Evolutionary conservation across 2,113 vertebrate species (phyloP).

Genomic region (Cariama cristata): DNA sequence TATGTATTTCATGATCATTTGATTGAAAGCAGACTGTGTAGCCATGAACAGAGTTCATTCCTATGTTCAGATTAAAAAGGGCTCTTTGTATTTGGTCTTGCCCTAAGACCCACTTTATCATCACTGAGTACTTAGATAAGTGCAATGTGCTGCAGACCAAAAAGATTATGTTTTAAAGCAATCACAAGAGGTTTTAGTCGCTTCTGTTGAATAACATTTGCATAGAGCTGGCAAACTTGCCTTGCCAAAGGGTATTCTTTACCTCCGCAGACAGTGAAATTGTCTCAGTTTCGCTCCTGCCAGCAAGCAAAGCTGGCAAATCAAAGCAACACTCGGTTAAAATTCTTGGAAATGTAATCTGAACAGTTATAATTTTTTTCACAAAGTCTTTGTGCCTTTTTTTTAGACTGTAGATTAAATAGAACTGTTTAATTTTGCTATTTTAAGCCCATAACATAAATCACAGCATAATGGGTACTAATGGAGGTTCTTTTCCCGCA

Average conservation of each 20-base stretch:
- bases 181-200: slow-evolving; percentile 34
- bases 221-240: slow-evolving; percentile 23
- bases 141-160: slow-evolving; percentile 73
- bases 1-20: neutral
- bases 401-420: slow-evolving; percentile 61
- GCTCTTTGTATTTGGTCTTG: slow-evolving; percentile 64
- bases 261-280: slow-evolving; percentile 50
- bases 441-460: slow-evolving; percentile 32
- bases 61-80: slow-evolving; percentile 63
- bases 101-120: slow-evolving; percentile 59
- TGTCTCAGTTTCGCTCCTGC: slow-evolving; percentile 36
- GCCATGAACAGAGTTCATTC: slow-evolving; percentile 3
- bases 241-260: slow-evolving; percentile 37
- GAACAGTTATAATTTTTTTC: slow-evolving; percentile 12
- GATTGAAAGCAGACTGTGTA: slow-evolving; percentile 14
- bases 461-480: slow-evolving; percentile 48
- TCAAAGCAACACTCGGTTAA: neutral
- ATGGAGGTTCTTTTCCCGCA: neutral
- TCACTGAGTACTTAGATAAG: slow-evolving; percentile 43
- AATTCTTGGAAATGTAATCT: slow-evolving; percentile 45
- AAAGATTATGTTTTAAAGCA: slow-evolving; percentile 68
- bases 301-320: slow-evolving; percentile 37
- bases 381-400: slow-evolving; percentile 75
- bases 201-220: slow-evolving; percentile 49
- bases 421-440: slow-evolving; percentile 16